Conservation (phyloP, 2,797 vertebrate species). For the Lophius americanus region DNA sequence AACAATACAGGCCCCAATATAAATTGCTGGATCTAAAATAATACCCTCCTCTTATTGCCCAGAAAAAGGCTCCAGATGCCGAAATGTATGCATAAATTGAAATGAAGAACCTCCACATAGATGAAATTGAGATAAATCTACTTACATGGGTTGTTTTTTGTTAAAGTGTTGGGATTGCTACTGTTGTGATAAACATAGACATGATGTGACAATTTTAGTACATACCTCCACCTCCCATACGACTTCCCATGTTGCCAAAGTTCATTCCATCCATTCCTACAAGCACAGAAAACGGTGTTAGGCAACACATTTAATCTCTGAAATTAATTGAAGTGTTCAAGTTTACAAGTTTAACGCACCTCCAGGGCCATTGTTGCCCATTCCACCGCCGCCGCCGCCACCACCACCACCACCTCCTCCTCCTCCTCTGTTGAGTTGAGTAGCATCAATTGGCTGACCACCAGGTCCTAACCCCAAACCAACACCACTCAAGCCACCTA, state of each 20-base stretch:
- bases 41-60: too few species aligned
- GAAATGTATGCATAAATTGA: too few species aligned
- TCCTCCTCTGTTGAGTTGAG: constrained; percentile 91
- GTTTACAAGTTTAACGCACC: constrained; percentile 51
- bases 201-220: not conserved
- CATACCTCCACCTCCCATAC: constrained; percentile 96
- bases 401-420: constrained; percentile 50
- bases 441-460: constrained; percentile 95
- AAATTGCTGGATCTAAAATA: too few species aligned
- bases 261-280: constrained; percentile 96
- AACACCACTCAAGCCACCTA: constrained; percentile 96
- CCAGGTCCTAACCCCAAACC: constrained; percentile 96
- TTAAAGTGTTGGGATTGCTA: too few species aligned
- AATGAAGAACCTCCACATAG: too few species aligned
- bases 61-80: too few species aligned
- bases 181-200: not conserved
- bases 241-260: constrained; percentile 91
- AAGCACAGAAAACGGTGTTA: constrained; percentile 50
- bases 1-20: too few species aligned
- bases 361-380: constrained; percentile 94
- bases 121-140: too few species aligned
- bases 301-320: not conserved
- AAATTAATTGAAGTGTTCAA: not conserved
- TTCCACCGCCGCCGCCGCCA: constrained; percentile 86
- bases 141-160: too few species aligned